These are phyloP conservation scores for Delichon dasypus DNA, from an alignment of 2,797 vertebrate genomes.

Conservation along the genomic window DNA sequence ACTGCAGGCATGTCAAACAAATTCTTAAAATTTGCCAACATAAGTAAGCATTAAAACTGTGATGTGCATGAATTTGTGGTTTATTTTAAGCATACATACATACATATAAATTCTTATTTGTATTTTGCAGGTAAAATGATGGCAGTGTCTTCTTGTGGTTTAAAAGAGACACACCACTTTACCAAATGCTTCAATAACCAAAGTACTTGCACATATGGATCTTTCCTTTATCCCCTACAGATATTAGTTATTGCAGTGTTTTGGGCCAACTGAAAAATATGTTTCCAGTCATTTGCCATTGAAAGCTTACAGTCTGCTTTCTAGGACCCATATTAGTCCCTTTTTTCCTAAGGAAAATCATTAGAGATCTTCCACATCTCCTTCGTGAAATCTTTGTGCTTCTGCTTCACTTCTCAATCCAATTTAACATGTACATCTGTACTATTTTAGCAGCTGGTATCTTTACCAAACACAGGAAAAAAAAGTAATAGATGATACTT, in stretches of 20 bases:
- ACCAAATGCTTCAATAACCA: background rate
- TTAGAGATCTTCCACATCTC: background rate
- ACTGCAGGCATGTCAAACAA: background rate
- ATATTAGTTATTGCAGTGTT: background rate
- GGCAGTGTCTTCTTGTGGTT: background rate
- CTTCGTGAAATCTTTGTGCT: conserved; percentile 62
- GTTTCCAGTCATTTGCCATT: conserved; percentile 28
- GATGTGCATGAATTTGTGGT: background rate
- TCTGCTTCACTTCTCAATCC: conserved; percentile 79
- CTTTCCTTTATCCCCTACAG: conserved; percentile 1
- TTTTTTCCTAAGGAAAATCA: conserved; percentile 32
- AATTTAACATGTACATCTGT: conserved; percentile 73
- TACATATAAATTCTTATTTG: background rate
- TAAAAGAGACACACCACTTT: background rate
- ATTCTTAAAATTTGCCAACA: background rate
- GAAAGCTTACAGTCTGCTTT: background rate
- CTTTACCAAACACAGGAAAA: conserved; percentile 25
- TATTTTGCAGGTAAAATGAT: background rate
- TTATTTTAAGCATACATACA: background rate
- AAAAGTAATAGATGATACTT: conserved; percentile 67
- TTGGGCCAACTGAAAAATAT: background rate
- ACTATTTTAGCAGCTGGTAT: conserved; percentile 62
- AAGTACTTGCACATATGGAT: background rate
- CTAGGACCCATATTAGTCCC: background rate
- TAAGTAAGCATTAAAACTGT: background rate